These are phyloP conservation scores for Hafferia zeledoni DNA, from an alignment of 2,797 vertebrate genomes.

Conservation along the genomic window DNA sequence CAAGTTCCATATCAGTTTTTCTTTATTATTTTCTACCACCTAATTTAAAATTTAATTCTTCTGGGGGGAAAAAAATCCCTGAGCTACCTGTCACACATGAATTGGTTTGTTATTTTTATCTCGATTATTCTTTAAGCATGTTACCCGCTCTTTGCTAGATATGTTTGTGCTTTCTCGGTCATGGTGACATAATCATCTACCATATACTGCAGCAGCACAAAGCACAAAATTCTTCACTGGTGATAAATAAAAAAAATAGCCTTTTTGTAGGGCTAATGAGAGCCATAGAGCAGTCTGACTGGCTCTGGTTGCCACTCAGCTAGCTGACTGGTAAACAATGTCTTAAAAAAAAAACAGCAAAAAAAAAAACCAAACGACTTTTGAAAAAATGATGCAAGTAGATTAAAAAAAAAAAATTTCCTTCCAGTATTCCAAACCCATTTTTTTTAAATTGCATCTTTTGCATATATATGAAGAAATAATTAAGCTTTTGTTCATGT, in stretches of 20 bases:
- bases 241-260: not conserved
- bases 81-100: not conserved
- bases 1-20: not conserved
- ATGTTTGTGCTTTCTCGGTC: not conserved
- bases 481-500: not conserved
- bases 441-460: not conserved
- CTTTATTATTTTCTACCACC: not conserved
- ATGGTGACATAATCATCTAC: not conserved
- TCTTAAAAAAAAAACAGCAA: not conserved
- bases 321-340: not conserved
- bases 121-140: not conserved
- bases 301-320: not conserved
- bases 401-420: not conserved
- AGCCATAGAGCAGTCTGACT: not conserved
- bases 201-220: not conserved
- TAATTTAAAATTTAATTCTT: not conserved
- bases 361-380: not conserved
- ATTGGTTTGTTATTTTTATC: not conserved
- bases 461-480: not conserved
- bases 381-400: not conserved
- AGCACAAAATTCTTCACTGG: not conserved
- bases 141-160: not conserved
- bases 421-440: not conserved
- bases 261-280: not conserved
- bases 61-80: accelerated